Evolutionary conservation across 2,797 vertebrate species (phyloP), one percentile per base, ranked within the genome.

Genomic region (Hipposideros larvatus): DNA sequence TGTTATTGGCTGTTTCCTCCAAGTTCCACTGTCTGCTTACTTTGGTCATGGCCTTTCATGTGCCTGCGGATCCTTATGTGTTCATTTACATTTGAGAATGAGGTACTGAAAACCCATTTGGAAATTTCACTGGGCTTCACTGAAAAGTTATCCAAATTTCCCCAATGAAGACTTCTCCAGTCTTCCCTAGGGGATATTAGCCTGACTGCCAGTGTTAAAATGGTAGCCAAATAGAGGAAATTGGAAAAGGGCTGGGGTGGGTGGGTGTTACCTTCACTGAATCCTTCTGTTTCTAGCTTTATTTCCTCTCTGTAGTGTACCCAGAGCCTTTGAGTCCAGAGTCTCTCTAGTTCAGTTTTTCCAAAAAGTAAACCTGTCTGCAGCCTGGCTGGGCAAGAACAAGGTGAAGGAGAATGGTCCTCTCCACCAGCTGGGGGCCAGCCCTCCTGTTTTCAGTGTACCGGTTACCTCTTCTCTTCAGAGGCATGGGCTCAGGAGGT

Each of bases 1-100:
- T 92, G 77, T 59, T 59, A 46, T n/a, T 88, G 37, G 66, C 55
- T 51, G 2, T 70, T 87, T 41, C 65, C 88, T 94, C 48, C 28
- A 87, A 22, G 53, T 96, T 84, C 24, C 18, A 34, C 37, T 84
- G 83, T 63, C 34, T 84, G 34, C 46, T 91, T 80, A 53, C 21
- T 83, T 78, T 55, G 65, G 13, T 92, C 37, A 5, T 70, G 26
- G 51, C 51, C 51, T 96, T 13, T n/a, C n/a, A 48, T 55, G 14
- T 24, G 34, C 85, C 78, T 91, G 48, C 48, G 82, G 48, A 78
- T 48, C 51, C 53, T 85, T 82, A 15, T 73, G 55, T 82, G 41
- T 87, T 59, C 61, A 65, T 91, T 94, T 31, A 51, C 77, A 77
- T 87, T 94, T 92, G 88, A 82, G 46, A 95, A 71, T 0, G 9